Base-by-base conservation (phyloP, 2,888 invertebrate genomes). In the Spisula solida region DNA sequence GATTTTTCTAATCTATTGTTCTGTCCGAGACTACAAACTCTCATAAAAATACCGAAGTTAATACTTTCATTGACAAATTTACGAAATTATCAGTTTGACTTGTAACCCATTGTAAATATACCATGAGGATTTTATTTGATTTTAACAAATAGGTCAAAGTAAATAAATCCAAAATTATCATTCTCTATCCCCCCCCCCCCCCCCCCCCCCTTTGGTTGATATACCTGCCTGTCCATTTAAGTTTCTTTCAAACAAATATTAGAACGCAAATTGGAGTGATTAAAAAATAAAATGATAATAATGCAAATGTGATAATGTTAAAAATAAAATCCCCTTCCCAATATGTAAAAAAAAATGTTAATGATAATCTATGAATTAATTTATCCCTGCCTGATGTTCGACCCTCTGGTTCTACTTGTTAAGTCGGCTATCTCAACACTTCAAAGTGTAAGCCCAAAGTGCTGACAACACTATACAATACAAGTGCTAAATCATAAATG, bases 391-490 rank as follows among this genome's bases (percentile, higher is more conserved):
- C 16, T 16, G 14, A 51, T 51, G 51, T 51, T 8, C 4, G 41
- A 41, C 41, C 41, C 41, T 41, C 20, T 18, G 41, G 85, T 55
- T 79, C 48, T 78, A 48, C 79, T 79, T 79, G 79, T 51, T 41
- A 55, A 79, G 55, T 34, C 55, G n/a, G 55, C 79, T 85, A 78
- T 79, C 85, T 31, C 31, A 18, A 56, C 79, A 56, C 85, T 85
- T 85, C 85, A 79, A 81, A 81, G 81, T 41, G 41, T 83, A 25
- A 48, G 34, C 55, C 14, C n/a, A 47, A 82, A 55, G 86, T 85
- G 85, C 55, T 85, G 88, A 88, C 81, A 84, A 81, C 47, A 41
- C n/a, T 56, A 34, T 85, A 88, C 87, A 88, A 88, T 88, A 75
- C n/a, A 79, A 56, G 75, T 60, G 48, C 41, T 83, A 87, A 87